Percentiles rank a stretch among this genome's conserved stretches.
These are phyloP conservation scores for Habrosyne pyritoides DNA, from an alignment of 2,888 invertebrate genomes.

Conservation along the genomic window DNA sequence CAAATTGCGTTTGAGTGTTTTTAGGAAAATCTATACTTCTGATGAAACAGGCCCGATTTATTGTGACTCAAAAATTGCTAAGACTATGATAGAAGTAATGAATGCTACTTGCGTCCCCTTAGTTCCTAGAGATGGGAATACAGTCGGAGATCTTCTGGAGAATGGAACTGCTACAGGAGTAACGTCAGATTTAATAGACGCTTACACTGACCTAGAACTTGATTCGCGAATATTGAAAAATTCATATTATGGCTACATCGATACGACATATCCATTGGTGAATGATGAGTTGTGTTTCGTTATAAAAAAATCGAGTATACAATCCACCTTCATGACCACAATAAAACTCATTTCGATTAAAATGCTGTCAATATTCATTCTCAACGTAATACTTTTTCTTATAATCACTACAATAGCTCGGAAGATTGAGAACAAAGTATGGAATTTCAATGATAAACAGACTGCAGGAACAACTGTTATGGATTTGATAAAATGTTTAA, in stretches of 20 bases:
- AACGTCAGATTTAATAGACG: conserved; percentile 71
- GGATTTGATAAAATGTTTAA: conserved; percentile 68
- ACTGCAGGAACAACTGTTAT: conserved; percentile 49
- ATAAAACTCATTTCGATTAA: conserved; percentile 60
- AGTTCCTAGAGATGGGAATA: conserved; percentile 65
- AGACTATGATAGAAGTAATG: conserved; percentile 55
- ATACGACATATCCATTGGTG: conserved; percentile 76
- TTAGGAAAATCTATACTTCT: conserved; percentile 58
- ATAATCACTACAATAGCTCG: conserved; percentile 49
- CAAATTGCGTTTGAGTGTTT: conserved; percentile 63
- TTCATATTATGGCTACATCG: conserved; percentile 75
- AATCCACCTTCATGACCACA: conserved; percentile 74
- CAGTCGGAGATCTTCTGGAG: conserved; percentile 68
- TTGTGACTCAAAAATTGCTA: conserved; percentile 60
- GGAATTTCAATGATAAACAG: conserved; percentile 44
- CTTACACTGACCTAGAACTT: conserved; percentile 80
- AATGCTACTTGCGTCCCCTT: conserved; percentile 70
- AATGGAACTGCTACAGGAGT: conserved; percentile 76
- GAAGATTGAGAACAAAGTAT: conserved; percentile 55
- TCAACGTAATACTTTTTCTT: conserved; percentile 51
- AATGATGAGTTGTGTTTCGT: conserved; percentile 84
- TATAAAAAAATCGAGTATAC: conserved; percentile 74
- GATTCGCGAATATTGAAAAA: conserved; percentile 80
- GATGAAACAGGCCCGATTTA: conserved; percentile 54
- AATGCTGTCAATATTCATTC: conserved; percentile 54